A percentile compares a stretch with the other conserved stretches of the same genome.
Conservation (phyloP, 2,797 vertebrate species). For the Pipistrellus kuhlii region DNA sequence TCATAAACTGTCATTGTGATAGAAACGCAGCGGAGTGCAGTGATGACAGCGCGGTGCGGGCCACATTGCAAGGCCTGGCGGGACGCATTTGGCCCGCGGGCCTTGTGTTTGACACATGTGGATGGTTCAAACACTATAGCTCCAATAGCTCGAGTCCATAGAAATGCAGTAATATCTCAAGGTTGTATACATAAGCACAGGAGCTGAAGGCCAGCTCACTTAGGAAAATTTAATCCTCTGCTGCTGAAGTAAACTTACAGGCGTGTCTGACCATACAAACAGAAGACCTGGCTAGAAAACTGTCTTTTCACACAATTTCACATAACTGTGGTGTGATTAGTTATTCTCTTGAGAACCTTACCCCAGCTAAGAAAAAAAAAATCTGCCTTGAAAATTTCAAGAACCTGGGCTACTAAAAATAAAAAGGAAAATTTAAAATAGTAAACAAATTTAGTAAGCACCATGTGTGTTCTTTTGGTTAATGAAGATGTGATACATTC, state of each 20-base stretch:
- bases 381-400: too few relatives aligned
- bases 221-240: constrained; percentile 35
- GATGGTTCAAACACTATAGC: constrained; percentile 75
- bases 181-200: constrained; percentile 57
- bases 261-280: background rate
- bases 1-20: too few relatives aligned
- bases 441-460: constrained; percentile 77
- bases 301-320: constrained; percentile 46
- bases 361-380: constrained; percentile 46
- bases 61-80: too few relatives aligned
- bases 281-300: constrained; percentile 10
- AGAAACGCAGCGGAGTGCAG: too few relatives aligned
- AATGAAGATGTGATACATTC: too few relatives aligned
- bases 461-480: constrained; percentile 50
- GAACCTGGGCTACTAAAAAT: constrained; percentile 49
- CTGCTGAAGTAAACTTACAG: constrained; percentile 18
- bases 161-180: constrained; percentile 60
- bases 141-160: constrained; percentile 66
- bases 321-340: constrained; percentile 58
- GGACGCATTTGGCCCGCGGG: too few relatives aligned
- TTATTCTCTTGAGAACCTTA: constrained; percentile 61
- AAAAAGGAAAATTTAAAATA: constrained; percentile 63
- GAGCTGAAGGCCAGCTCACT: constrained; percentile 50
- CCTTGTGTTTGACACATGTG: too few relatives aligned
- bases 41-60: too few relatives aligned